These are phyloP conservation scores for Fissipunctia ypsillon DNA, from an alignment of 2,888 invertebrate genomes.

Conservation along the genomic window DNA sequence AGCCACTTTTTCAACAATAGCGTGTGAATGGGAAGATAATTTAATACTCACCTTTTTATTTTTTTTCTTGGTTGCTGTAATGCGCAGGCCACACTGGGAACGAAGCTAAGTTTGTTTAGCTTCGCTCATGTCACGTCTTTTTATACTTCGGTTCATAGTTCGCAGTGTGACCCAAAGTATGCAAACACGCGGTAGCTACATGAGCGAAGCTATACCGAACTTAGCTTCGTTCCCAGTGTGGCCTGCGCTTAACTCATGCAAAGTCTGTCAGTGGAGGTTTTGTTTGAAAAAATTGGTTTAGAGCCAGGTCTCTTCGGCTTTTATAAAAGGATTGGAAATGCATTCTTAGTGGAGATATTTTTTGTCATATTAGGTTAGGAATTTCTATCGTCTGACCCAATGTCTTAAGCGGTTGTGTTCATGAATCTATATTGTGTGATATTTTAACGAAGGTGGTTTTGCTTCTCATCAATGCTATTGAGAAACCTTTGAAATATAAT, in stretches of 20 bases:
- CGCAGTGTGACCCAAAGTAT: too few species aligned
- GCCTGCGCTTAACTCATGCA: conserved; percentile 41
- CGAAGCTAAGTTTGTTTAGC: too few species aligned
- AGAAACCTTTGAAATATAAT: neutral
- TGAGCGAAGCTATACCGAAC: too few species aligned
- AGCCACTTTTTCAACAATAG: conserved; percentile 51
- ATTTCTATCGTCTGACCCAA: neutral
- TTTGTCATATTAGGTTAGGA: neutral
- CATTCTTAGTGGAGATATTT: conserved; percentile 4
- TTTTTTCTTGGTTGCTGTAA: conserved; percentile 22
- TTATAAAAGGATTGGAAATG: conserved; percentile 27
- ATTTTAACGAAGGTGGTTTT: neutral
- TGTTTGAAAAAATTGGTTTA: conserved; percentile 40
- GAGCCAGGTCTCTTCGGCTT: conserved; percentile 26
- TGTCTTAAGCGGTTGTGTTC: neutral
- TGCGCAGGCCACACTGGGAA: too few species aligned
- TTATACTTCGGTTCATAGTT: too few species aligned
- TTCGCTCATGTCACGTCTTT: too few species aligned
- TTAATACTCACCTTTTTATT: conserved; percentile 47
- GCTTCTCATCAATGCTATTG: neutral
- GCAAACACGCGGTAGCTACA: too few species aligned
- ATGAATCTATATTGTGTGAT: neutral
- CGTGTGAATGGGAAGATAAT: conserved; percentile 54
- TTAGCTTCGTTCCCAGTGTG: too few species aligned
- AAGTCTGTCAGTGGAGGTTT: conserved; percentile 1